phyloP scores from a whole-genome alignment of 1,140 invertebrate species.

The Drosophila auraria region DNA sequence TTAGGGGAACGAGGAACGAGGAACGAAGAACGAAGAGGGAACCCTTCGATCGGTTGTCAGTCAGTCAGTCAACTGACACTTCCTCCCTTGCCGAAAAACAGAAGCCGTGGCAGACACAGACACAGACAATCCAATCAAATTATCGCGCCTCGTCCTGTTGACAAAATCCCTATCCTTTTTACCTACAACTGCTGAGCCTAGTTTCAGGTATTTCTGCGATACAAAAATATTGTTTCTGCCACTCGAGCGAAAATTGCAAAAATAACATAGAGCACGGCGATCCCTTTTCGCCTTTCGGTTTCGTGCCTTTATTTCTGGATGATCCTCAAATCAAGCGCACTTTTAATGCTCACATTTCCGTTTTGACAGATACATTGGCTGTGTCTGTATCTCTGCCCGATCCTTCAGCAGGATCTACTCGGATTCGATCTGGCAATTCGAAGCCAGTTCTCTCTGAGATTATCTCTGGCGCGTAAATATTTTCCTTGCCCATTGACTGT shows the following conservation, averaged over 20 bases:
- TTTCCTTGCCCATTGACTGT: slow-evolving; percentile 81
- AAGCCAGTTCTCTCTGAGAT: slow-evolving; percentile 74
- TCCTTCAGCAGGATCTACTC: slow-evolving; percentile 23
- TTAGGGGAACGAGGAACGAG: slow-evolving; percentile 53
- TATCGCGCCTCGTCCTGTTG: slow-evolving; percentile 80
- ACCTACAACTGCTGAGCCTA: slow-evolving; percentile 15
- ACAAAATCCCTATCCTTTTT: slow-evolving; percentile 53
- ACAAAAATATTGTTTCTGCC: slow-evolving; percentile 65
- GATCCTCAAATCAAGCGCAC: slow-evolving; percentile 84
- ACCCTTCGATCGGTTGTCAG: slow-evolving; percentile 77
- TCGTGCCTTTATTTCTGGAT: slow-evolving; percentile 60
- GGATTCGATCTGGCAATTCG: slow-evolving; percentile 62
- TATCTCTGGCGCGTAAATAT: slow-evolving; percentile 84
- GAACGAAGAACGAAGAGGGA: slow-evolving; percentile 9
- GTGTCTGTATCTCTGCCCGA: slow-evolving; percentile 43
- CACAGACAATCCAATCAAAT: slow-evolving; percentile 85
- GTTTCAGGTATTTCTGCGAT: slow-evolving; percentile 50
- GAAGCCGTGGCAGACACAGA: slow-evolving; percentile 24
- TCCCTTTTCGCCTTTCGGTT: slow-evolving; percentile 32
- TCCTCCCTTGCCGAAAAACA: slow-evolving; percentile 6
- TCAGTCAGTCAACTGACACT: slow-evolving; percentile 79
- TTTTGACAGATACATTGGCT: slow-evolving; percentile 80
- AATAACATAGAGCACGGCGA: slow-evolving; percentile 42
- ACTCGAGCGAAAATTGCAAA: slow-evolving; percentile 71
- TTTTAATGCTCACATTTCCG: slow-evolving; percentile 78